Conservation (phyloP, 2,888 invertebrate genomes). For the Thereva nobilitata region DNA sequence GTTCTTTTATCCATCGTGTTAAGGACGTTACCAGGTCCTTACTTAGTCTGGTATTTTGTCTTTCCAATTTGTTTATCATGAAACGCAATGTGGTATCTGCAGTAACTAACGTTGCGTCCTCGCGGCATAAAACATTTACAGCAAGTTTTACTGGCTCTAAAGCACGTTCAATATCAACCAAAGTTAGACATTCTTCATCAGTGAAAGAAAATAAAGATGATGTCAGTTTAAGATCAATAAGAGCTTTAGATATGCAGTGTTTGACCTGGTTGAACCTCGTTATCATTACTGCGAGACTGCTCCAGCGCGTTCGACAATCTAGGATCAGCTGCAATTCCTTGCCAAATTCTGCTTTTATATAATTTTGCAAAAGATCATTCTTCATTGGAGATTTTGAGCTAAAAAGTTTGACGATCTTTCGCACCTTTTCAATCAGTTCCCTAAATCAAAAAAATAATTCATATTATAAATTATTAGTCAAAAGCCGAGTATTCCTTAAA, state of each 20-base stretch:
- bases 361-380: constrained; percentile 16
- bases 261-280: constrained; percentile 10
- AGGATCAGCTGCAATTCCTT: constrained; percentile 2
- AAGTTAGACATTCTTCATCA: neutral
- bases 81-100: constrained; percentile 8
- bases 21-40: constrained; percentile 7
- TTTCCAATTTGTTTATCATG: constrained; percentile 15
- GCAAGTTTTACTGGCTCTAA: constrained; percentile 16
- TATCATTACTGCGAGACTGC: constrained; percentile 14
- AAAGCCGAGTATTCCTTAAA: neutral
- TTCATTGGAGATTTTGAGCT: constrained; percentile 8
- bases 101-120: constrained; percentile 7
- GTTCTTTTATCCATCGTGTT: neutral
- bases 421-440: constrained; percentile 9
- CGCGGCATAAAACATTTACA: constrained; percentile 8
- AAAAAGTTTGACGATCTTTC: constrained; percentile 14
- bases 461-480: neutral
- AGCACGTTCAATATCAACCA: neutral
- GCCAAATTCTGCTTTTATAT: constrained; percentile 9
- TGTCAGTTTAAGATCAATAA: constrained; percentile 6
- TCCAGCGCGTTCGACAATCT: constrained; percentile 6
- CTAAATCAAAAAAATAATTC: neutral
- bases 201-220: neutral
- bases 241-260: constrained; percentile 10
- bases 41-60: neutral